Evolutionary conservation across 92 coral and sea anemone genomes (phyloP).

Genomic region (Muricea muricata): DNA sequence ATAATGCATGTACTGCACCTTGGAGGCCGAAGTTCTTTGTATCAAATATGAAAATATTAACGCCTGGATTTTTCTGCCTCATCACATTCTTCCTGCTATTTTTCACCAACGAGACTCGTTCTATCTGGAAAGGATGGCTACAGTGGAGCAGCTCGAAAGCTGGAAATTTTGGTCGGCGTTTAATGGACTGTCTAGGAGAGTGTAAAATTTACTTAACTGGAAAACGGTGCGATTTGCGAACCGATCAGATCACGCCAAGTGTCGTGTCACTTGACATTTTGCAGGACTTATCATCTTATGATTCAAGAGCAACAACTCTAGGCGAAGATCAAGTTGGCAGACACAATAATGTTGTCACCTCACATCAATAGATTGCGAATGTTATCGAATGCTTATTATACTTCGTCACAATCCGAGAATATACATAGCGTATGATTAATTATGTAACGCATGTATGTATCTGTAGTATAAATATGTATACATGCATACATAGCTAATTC

Average conservation of each 20-base stretch:
- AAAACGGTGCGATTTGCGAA: background rate
- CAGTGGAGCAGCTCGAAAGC: background rate
- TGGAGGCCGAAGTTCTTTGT: slow-evolving; percentile 36
- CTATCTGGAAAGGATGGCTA: slow-evolving; percentile 75
- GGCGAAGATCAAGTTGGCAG: background rate
- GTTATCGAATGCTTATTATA: too few species aligned
- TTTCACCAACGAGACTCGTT: slow-evolving; percentile 87
- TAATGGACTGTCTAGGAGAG: background rate
- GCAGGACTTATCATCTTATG: background rate
- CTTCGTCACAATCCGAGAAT: too few species aligned
- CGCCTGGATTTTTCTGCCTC: slow-evolving; percentile 93
- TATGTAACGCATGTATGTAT: too few species aligned
- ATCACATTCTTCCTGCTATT: slow-evolving; percentile 79
- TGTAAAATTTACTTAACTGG: background rate
- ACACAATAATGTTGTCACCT: background rate
- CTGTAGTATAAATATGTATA: too few species aligned
- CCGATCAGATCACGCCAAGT: background rate
- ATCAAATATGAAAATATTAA: slow-evolving; percentile 66
- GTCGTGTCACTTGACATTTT: background rate
- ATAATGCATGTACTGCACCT: background rate
- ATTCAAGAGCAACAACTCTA: background rate
- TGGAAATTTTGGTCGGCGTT: background rate
- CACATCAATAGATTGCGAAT: background rate
- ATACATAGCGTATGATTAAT: too few species aligned
- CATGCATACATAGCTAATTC: too few species aligned